These are phyloP conservation scores for Bergia puertoricense DNA, from an alignment of 92 coral and sea anemone genomes.

Conservation along the genomic window DNA sequence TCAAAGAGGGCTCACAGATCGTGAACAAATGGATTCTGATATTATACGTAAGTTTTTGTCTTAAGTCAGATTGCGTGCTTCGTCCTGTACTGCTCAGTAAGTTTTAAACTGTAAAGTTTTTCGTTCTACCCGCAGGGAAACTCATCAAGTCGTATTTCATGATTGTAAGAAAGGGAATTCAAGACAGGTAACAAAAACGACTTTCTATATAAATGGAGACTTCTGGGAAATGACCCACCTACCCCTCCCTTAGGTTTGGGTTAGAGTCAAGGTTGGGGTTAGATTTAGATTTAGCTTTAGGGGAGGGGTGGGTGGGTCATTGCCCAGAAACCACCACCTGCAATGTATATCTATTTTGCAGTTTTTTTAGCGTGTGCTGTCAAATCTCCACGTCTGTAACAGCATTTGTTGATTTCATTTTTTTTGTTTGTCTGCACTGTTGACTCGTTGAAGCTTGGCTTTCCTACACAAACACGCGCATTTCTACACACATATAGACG, in stretches of 20 bases:
- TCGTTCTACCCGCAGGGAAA: slow-evolving; percentile 67
- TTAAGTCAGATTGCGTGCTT: neutral
- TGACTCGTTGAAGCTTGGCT: neutral
- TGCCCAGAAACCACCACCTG: no score
- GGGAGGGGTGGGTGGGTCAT: no score
- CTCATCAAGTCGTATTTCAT: slow-evolving; percentile 93
- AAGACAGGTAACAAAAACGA: slow-evolving; percentile 80
- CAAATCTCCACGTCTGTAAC: no score
- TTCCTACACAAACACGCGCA: no score
- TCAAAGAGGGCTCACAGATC: slow-evolving; percentile 89
- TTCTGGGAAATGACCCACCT: no score
- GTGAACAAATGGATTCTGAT: slow-evolving; percentile 98
- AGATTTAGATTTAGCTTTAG: no score
- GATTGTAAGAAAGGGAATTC: slow-evolving; percentile 94
- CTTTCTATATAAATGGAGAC: neutral
- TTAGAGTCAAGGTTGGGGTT: no score
- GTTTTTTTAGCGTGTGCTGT: neutral
- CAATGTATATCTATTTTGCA: no score
- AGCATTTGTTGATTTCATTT: no score
- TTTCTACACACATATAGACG: neutral
- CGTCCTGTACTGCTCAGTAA: neutral
- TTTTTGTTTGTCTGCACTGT: neutral
- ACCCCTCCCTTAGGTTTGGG: no score
- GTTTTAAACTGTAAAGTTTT: neutral
- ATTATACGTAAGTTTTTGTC: slow-evolving; percentile 73